Base-by-base conservation (phyloP, 2,888 invertebrate species). In the Andrena praecox region DNA sequence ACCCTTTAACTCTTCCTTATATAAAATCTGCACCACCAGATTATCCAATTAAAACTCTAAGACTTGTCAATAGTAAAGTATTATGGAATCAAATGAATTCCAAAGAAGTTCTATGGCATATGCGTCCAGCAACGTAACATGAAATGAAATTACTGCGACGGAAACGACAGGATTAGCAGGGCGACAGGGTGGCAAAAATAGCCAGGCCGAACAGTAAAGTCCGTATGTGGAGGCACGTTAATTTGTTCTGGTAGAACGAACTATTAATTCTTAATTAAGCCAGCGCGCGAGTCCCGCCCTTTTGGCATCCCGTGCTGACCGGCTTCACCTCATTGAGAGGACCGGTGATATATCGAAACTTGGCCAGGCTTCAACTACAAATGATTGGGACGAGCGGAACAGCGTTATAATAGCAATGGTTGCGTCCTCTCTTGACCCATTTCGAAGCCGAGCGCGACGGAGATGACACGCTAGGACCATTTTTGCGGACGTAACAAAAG, bases 191-290 rank as follows among this genome's bases (percentile, higher is more conserved):
- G n/a, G 50, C 42, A 69, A 75, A 80, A 80, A 80, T 80, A 68
- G 35, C 68, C 31, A 16, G 12, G 3, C n/a, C 1, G 24, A 6
- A 2, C 29, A 8, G 4, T 24, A 42, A 20, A 10, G 6, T 16
- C 5, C 48, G 27, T 48, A 52, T 20, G 63, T 27, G 42, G 35
- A 56, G n/a, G 52, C 48, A 52, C 66, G 81, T 16, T 80, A 81
- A 90, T 91, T 90, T 87, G 86, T 86, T 87, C 78, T 68, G 85
- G 78, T 77, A 87, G 88, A 73, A 77, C 67, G 80, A 29, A 75
- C 90, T 91, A 91, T 92, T 90, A 92, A 91, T 92, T 91, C 88
- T 90, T 91, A 92, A 92, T 92, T 91, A 92, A 92, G 89, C 87
- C 89, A 82, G 81, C 74, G 85, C 80, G 84, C 83, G 69, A 63